Base-by-base conservation (phyloP, 1,140 invertebrate genomes). In the Drosophila jambulina region DNA sequence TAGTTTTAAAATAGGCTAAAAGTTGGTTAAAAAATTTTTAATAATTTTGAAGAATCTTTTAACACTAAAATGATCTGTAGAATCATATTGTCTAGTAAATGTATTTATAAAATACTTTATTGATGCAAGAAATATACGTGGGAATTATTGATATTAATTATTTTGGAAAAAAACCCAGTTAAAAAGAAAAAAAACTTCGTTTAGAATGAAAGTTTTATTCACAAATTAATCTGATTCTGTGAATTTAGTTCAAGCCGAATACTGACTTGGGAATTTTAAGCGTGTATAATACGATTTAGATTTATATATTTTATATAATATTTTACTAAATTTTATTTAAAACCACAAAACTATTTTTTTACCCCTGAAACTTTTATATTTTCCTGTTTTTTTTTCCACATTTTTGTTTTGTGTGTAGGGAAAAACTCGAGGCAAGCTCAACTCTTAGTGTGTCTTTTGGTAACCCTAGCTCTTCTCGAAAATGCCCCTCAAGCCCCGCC, bases 381-480 rank as follows among this genome's bases (percentile, higher is more conserved):
- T 4, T 32, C 3, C 0, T 12, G 5, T 17, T 23, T 0, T 12
- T 23, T 38, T 21, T 19, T 4, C 21, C 8, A 38, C 15, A 7
- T n/a, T 23, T 38, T 56, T 56, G 2, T 38, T 38, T 38, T 25
- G 9, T 17, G 34, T 56, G 15, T 56, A 40, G 38, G 27, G 54
- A 65, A 67, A 76, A 77, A 42, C 46, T 59, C 13, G n/a, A 75
- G 34, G 23, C 56, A 40, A 67, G 32, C 54, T 48, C 62, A 25
- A 36, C 54, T 77, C 29, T 68, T 53, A 38, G 58, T 21, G 29
- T 13, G 23, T 9, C 15, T 54, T 29, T 15, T 51, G 15, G 27
- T 19, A 21, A 29, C 10, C 17, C 49, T 21, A 36, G 21, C 51
- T 54, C 32, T 36, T 54, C 49, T 38, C 32, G n/a, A 32, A 36